A percentile compares a stretch with the other conserved stretches of the same genome.
phyloP scores from a whole-genome alignment of 2,797 vertebrate genomes.

The Sarcoramphus papa region DNA sequence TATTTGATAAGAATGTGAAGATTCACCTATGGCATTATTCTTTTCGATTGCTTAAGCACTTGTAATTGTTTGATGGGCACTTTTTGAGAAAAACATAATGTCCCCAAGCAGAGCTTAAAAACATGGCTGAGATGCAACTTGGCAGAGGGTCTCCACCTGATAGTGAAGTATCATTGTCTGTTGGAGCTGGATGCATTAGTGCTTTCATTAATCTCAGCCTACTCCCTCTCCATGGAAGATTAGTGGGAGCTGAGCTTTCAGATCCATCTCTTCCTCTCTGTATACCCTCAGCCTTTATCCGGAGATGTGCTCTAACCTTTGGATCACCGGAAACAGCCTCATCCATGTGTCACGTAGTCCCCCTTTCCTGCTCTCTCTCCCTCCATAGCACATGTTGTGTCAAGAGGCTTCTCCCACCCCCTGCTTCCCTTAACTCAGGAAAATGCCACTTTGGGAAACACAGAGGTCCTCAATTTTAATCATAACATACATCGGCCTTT shows the following conservation, averaged over 20 bases:
- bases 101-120: neutral
- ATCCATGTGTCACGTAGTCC: neutral
- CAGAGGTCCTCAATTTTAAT: neutral
- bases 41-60: neutral
- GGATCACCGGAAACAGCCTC: neutral
- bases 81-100: neutral
- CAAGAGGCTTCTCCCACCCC: neutral
- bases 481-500: neutral
- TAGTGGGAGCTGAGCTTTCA: neutral
- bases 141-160: neutral
- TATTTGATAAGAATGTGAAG: neutral
- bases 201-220: neutral
- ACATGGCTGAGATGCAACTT: neutral
- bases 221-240: neutral
- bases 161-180: neutral
- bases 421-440: neutral
- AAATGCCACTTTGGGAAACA: neutral
- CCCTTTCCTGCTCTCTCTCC: neutral
- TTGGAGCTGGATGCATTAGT: neutral
- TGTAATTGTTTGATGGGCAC: neutral
- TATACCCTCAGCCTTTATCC: neutral
- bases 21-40: neutral
- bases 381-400: neutral
- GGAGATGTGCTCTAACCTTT: neutral
- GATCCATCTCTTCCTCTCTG: neutral